Evolutionary conservation across 2,113 vertebrate species (phyloP).

Genomic region (Phyllopteryx taeniolatus): DNA sequence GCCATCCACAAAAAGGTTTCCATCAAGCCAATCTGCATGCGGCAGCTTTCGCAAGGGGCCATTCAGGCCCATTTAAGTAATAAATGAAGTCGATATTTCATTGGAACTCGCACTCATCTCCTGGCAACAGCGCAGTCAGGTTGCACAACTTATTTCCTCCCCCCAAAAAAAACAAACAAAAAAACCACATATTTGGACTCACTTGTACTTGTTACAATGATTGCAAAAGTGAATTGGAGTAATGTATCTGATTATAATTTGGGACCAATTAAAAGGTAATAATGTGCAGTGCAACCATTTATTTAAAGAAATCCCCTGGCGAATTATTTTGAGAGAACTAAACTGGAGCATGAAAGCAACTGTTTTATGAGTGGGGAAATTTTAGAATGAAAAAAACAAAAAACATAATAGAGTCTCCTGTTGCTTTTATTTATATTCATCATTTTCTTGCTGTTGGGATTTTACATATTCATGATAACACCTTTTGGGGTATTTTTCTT

Average conservation of each 20-base stretch:
- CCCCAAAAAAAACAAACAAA: neutral
- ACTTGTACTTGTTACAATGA: neutral
- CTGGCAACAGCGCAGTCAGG: constrained; percentile 3
- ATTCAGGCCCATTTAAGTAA: constrained; percentile 72
- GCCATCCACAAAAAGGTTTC: constrained; percentile 64
- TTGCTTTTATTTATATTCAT: constrained; percentile 1
- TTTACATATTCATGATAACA: neutral
- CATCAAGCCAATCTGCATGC: constrained; percentile 69
- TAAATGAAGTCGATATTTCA: constrained; percentile 75
- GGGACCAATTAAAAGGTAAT: constrained; percentile 4
- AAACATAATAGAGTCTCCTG: neutral
- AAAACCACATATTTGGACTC: neutral
- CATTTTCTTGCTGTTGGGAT: neutral
- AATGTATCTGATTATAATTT: constrained; percentile 1
- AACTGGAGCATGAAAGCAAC: neutral
- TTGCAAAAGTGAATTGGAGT: neutral
- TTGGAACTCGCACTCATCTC: constrained; percentile 61
- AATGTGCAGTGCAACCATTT: neutral
- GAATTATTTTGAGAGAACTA: neutral
- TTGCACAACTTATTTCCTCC: neutral
- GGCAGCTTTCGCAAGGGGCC: constrained; percentile 62
- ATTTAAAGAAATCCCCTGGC: neutral
- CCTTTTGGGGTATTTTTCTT: neutral
- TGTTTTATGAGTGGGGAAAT: neutral
- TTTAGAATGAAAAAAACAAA: neutral